Evolutionary conservation across 2,113 vertebrate genomes (phyloP).

Genomic region (Helogale parvula): DNA sequence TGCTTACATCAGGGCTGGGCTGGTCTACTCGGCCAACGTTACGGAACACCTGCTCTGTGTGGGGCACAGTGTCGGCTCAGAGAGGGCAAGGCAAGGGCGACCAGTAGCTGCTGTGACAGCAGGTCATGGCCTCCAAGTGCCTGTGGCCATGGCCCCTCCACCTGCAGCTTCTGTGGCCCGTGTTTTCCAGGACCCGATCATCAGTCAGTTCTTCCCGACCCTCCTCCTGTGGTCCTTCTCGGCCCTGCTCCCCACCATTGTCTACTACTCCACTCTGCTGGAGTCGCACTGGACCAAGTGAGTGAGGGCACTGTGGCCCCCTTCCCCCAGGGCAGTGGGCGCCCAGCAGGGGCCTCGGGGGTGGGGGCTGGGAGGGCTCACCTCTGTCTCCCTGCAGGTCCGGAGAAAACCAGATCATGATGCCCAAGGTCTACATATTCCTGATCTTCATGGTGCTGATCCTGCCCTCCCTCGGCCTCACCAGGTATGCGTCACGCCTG

Average conservation of each 20-base stretch:
- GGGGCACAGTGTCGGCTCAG: background rate
- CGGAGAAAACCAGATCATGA: conserved; percentile 94
- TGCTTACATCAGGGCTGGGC: accelerated
- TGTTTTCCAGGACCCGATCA: conserved; percentile 88
- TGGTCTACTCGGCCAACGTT: accelerated
- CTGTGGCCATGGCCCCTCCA: background rate
- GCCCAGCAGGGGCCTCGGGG: background rate
- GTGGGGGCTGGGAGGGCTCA: background rate
- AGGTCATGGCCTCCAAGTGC: background rate
- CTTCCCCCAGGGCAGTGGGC: accelerated
- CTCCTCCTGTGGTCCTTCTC: conserved; percentile 96
- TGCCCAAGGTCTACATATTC: conserved; percentile 97
- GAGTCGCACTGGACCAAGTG: conserved; percentile 98
- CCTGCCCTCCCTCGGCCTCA: conserved; percentile 96
- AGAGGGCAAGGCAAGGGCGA: background rate
- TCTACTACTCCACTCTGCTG: conserved; percentile 95
- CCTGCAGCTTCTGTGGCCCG: background rate
- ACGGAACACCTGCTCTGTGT: background rate
- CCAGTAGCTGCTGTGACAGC: accelerated
- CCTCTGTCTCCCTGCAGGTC: conserved; percentile 84
- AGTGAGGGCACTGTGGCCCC: background rate
- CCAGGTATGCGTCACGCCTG: conserved; percentile 89
- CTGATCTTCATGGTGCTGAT: conserved; percentile 98
- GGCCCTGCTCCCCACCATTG: conserved; percentile 92
- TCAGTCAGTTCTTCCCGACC: conserved; percentile 98